A percentile compares a stretch with the other conserved stretches of the same genome.
Evolutionary conservation across 35 echinoderm and acorn worm species (phyloP).

Genomic region (Ophiothrix spiculata): DNA sequence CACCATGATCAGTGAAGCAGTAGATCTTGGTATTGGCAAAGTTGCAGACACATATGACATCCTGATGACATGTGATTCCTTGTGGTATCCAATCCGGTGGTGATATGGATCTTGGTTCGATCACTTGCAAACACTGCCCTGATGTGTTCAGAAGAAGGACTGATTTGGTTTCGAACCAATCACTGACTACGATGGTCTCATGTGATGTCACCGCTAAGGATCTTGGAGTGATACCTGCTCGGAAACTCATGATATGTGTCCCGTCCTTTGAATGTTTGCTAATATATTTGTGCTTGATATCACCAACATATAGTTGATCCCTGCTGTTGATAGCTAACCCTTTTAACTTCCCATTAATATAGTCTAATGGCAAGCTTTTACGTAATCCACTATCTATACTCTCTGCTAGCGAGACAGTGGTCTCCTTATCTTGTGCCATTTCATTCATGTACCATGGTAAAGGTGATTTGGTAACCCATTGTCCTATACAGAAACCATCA

Average conservation of each 20-base stretch:
- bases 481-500: too few species aligned
- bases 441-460: too few species aligned
- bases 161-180: neutral
- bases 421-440: too few species aligned
- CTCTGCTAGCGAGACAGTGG: too few species aligned
- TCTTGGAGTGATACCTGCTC: neutral
- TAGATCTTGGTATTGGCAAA: neutral
- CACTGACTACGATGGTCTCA: neutral
- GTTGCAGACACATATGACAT: neutral
- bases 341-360: too few species aligned
- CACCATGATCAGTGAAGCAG: neutral
- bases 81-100: neutral
- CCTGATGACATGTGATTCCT: neutral
- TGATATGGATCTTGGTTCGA: neutral
- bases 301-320: neutral
- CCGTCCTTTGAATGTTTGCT: neutral
- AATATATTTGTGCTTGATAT: neutral
- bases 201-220: neutral
- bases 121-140: neutral
- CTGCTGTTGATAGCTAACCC: neutral
- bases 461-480: too few species aligned
- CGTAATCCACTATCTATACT: too few species aligned
- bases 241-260: neutral
- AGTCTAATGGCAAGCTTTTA: too few species aligned
- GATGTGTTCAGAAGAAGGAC: neutral